Evolutionary conservation across 2,113 vertebrate genomes (phyloP).

Genomic region (Paradoxurus hermaphroditus): DNA sequence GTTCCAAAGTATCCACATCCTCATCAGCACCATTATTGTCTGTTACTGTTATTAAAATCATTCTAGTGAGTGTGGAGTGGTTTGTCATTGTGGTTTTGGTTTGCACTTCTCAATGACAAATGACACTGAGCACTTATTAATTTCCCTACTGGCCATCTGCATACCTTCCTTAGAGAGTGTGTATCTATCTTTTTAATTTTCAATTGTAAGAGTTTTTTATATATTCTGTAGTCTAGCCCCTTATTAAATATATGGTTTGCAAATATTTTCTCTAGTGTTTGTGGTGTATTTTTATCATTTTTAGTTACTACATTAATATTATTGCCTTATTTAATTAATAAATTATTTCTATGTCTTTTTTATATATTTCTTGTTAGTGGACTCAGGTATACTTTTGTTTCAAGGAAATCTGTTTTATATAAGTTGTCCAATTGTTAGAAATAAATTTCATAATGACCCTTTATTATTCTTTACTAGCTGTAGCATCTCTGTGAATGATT

Average conservation of each 20-base stretch:
- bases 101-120: neutral
- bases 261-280: neutral
- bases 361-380: neutral
- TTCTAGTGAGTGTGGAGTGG: neutral
- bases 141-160: neutral
- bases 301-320: neutral
- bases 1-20: neutral
- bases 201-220: neutral
- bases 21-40: neutral
- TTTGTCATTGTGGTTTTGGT: neutral
- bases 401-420: neutral
- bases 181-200: neutral
- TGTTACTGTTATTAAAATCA: neutral
- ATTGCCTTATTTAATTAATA: neutral
- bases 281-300: neutral
- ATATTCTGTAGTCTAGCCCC: neutral
- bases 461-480: neutral
- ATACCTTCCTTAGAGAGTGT: neutral
- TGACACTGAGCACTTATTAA: neutral
- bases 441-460: neutral
- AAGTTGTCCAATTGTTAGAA: neutral
- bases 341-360: neutral
- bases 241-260: neutral
- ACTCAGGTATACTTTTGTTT: neutral
- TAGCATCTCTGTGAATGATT: neutral